These are phyloP conservation scores for Lamproptera curius DNA, from an alignment of 2,888 invertebrate genomes.

Conservation along the genomic window DNA sequence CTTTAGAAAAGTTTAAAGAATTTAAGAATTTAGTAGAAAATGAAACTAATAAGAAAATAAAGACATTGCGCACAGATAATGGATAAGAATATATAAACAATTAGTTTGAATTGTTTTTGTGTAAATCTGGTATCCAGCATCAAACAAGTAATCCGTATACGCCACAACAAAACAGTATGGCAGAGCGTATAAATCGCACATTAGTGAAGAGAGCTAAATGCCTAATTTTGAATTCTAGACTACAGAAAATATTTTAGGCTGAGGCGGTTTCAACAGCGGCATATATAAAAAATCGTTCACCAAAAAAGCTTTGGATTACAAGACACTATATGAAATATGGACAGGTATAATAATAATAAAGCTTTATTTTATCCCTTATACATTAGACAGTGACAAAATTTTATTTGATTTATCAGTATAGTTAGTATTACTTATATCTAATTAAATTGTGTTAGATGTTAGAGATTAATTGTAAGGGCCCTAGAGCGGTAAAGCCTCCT, in stretches of 20 bases:
- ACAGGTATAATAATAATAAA: too few species aligned
- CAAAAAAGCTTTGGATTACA: constrained; percentile 17
- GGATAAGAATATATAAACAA: too few species aligned
- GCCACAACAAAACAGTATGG: constrained; percentile 35
- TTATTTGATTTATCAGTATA: too few species aligned
- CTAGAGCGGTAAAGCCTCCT: too few species aligned
- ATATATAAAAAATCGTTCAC: constrained; percentile 11
- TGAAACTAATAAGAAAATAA: not conserved
- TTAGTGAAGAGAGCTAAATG: too few species aligned
- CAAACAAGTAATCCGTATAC: constrained; percentile 29
- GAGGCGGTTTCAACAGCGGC: constrained; percentile 13
- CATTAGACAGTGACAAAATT: too few species aligned
- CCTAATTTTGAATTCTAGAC: constrained; percentile 10
- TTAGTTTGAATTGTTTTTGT: constrained; percentile 18
- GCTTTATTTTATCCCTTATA: too few species aligned
- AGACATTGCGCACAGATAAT: not conserved
- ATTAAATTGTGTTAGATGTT: too few species aligned
- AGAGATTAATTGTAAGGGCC: too few species aligned
- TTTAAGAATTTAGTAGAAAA: too few species aligned
- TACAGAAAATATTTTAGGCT: constrained; percentile 18
- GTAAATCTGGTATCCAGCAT: constrained; percentile 29
- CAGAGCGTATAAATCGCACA: constrained; percentile 31
- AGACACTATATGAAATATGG: constrained; percentile 4
- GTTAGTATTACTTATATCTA: too few species aligned
- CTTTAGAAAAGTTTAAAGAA: constrained; percentile 9